Evolutionary conservation across 1,140 invertebrate genomes (phyloP).

Genomic region (Panulirus ornatus): DNA sequence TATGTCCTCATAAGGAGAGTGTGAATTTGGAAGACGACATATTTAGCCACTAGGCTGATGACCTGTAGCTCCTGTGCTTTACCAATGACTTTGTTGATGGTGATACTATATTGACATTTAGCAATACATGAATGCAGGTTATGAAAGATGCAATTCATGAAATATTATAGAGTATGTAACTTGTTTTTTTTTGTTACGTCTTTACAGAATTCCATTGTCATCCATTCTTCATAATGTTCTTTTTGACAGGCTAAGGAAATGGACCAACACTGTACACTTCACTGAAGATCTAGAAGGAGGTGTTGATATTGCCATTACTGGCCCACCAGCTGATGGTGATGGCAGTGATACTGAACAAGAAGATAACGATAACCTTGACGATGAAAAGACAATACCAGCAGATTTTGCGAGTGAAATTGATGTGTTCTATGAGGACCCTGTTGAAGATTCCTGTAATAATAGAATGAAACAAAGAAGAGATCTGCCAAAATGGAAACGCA

Average conservation of each 20-base stretch:
- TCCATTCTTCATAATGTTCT: conserved; percentile 75
- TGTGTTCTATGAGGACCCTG: conserved; percentile 33
- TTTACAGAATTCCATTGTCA: conserved; percentile 31
- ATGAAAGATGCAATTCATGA: not conserved
- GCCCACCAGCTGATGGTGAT: conserved; percentile 55
- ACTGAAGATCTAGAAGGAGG: no score
- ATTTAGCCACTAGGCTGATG: not conserved
- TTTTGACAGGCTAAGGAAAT: no score
- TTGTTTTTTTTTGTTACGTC: conserved; percentile 11
- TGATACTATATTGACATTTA: no score
- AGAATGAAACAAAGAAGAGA: not conserved
- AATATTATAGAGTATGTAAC: not conserved
- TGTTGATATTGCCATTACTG: conserved; percentile 75
- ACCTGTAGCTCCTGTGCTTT: not conserved
- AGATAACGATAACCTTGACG: conserved; percentile 32
- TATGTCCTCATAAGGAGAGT: no score
- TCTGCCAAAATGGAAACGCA: not conserved
- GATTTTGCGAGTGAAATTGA: conserved; percentile 37
- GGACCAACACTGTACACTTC: no score
- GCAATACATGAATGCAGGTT: not conserved
- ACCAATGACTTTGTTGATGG: not conserved
- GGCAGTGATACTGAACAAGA: conserved; percentile 41
- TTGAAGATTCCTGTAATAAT: no score
- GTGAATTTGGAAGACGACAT: no score
- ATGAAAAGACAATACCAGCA: conserved; percentile 4